Base-by-base conservation (phyloP, 2,113 vertebrate genomes). In the Notarius quadriscutis region DNA sequence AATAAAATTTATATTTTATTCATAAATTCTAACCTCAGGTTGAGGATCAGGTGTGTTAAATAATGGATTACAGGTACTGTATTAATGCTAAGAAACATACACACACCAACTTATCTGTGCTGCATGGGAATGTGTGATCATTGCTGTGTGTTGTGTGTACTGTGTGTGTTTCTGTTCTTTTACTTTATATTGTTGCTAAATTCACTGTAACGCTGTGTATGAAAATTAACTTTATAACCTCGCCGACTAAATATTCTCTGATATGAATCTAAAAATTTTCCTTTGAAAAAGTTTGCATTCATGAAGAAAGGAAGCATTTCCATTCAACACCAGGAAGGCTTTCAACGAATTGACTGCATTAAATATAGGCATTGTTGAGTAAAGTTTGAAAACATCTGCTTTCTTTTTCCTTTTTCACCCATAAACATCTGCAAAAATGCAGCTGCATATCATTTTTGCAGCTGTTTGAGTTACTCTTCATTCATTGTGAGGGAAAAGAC, bases 401-500 rank as follows among this genome's bases (percentile, higher is more conserved):
- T 71, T 72, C 34, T 14, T 69, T 53, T 53, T 18, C 3, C 7
- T 27, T 63, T 30, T 11, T 34, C 81, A 87, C 62, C 30, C n/a
- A 55, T 77, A 57, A 63, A n/a, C 55, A 87, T 55, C 17, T 20
- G 22, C 51, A 20, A 51, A 75, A 9, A 51, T 53, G 51, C 50
- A 71, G 8, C 17, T 51, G 85, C 65, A 84, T 27, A 30, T 89
- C 88, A 86, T 92, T 92, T 90, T 91, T 86, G 15, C 9, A 51
- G 48, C 22, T 53, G 1, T 60, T 2, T 22, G n/a, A 60, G 69
- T 74, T 67, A 80, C 22, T 84, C 55, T 12, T 57, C 20, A 10
- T 81, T 34, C 79, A 72, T 7, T 58, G 22, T 62, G 77, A 69
- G 48, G 50, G 53, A 74, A 62, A 55, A 78, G 17, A 65, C 34